Base-by-base conservation (phyloP, 1,140 invertebrate species). In the Penaeus chinensis region DNA sequence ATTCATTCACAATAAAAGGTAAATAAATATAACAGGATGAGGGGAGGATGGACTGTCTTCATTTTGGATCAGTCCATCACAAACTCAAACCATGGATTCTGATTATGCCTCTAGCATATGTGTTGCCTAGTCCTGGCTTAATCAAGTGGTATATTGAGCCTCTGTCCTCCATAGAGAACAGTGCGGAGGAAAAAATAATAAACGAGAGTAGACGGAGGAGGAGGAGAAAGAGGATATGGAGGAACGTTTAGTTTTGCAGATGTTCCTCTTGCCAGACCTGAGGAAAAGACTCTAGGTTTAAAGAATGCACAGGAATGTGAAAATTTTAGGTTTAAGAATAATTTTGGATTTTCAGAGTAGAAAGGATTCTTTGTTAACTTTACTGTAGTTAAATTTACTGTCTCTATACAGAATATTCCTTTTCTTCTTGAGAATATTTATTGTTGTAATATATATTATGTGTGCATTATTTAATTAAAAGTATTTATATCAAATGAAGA, bases 91-190 rank as follows among this genome's bases (percentile, higher is more conserved):
- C 81, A 66, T 83, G 80, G 80, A 62, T 47, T 82, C 74, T 77
- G 86, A 83, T 76, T 87, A 81, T 83, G 86, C 86, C 54, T 71
- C 77, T 87, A 82, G 86, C 77, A 81, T 77, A 85, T 85, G 86
- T 87, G 86, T 87, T 78, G 80, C 86, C 54, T 87, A 76, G 81
- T 77, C 69, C 80, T 65, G 86, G 80, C 74, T 82, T 77, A 82
- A 82, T 69, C 63, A 85, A 85, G 74, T 85, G 83, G 65, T 83
- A 32, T 74, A 77, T 60, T 24, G 74, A 82, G 81, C 69, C 85
- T 83, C 62, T 76, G 54, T 78, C 60, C 37, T 71, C 86, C 61
- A 54, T 63, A 87, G 54, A 84, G 27, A 42, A 84, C n/a, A 18
- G 27, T 61, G 65, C 16, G 54, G 54, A 54, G 54, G 54, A 54